Conservation (phyloP, 2,113 vertebrate species). For the Corythornis madagascariensis region DNA sequence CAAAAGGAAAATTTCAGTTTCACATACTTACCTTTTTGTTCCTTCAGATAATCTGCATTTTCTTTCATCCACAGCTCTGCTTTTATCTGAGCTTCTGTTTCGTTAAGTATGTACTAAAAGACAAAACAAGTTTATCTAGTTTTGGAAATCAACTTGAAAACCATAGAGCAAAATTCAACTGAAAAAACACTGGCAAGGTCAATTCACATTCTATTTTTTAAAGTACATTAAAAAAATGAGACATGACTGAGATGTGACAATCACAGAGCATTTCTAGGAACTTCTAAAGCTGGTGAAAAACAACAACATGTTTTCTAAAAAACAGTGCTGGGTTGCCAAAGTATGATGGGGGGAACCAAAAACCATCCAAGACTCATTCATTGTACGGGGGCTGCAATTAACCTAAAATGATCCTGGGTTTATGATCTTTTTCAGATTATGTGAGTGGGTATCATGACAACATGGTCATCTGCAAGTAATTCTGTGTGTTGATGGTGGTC, state of each 20-base stretch:
- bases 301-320: background rate
- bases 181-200: background rate
- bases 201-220: background rate
- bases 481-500: constrained; percentile 28
- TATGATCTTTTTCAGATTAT: constrained; percentile 15
- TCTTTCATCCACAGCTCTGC: constrained; percentile 95
- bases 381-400: background rate
- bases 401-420: background rate
- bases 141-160: constrained; percentile 40
- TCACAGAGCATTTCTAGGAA: background rate
- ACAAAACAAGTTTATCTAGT: constrained; percentile 28
- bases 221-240: constrained; percentile 3
- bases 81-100: constrained; percentile 90
- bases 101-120: constrained; percentile 91
- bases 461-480: constrained; percentile 13
- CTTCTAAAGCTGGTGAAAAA: background rate
- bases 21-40: constrained; percentile 86
- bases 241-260: background rate
- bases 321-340: background rate
- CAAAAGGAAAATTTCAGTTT: constrained; percentile 28
- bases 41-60: constrained; percentile 93
- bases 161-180: background rate
- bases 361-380: background rate
- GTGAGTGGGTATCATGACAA: background rate
- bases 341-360: background rate